Evolutionary conservation across 2,113 vertebrate genomes (phyloP).

Genomic region (Reinhardtius hippoglossoides): DNA sequence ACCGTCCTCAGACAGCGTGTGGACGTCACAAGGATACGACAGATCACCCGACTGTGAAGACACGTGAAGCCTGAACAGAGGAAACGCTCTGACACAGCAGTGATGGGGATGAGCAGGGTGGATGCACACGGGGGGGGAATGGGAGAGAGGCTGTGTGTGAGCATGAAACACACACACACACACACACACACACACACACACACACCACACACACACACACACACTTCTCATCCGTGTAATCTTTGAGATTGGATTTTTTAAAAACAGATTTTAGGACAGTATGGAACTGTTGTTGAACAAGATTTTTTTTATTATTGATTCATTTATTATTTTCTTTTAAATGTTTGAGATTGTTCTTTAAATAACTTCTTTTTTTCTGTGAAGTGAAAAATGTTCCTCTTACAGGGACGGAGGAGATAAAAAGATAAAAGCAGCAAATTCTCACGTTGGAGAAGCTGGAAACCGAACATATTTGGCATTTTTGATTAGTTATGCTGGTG

Average conservation of each 20-base stretch:
- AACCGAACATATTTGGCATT: neutral
- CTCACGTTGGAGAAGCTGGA: neutral
- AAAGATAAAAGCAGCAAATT: no score
- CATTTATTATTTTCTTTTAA: neutral
- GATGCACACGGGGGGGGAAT: slow-evolving; percentile 17
- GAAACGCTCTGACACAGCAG: slow-evolving; percentile 9
- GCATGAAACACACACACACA: neutral
- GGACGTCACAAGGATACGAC: neutral
- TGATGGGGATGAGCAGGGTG: neutral
- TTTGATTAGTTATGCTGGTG: neutral
- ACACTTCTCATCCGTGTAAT: slow-evolving; percentile 8
- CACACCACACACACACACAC: no score
- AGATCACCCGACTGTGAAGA: slow-evolving; percentile 5
- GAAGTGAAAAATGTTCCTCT: no score
- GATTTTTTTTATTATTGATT: neutral
- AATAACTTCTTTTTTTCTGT: neutral
- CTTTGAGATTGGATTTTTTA: neutral
- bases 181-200: neutral
- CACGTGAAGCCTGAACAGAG: slow-evolving; percentile 6
- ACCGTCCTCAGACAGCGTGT: neutral
- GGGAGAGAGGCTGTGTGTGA: slow-evolving; percentile 1
- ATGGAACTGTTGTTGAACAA: neutral
- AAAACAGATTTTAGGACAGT: neutral
- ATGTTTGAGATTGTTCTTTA: neutral
- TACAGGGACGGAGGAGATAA: no score